A percentile compares a stretch with the other conserved stretches of the same genome.
These are phyloP conservation scores for Thripadectes ignobilis DNA, from an alignment of 2,797 vertebrate species.

Conservation along the genomic window DNA sequence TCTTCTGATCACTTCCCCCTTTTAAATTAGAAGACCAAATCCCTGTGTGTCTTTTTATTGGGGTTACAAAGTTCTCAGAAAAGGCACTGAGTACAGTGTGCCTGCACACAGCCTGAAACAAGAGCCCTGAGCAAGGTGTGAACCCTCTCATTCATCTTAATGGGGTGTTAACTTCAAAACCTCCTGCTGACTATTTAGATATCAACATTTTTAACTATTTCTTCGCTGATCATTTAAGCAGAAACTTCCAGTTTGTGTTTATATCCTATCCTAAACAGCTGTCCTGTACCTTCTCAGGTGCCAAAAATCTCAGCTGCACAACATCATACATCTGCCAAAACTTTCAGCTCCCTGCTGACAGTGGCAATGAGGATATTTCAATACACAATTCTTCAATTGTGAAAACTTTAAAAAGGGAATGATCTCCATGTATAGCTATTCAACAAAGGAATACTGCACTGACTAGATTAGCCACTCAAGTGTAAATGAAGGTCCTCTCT, in stretches of 20 bases:
- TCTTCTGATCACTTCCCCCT: neutral
- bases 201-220: slow-evolving; percentile 34
- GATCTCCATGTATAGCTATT: neutral
- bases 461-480: neutral
- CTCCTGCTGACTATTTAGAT: slow-evolving; percentile 8
- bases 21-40: neutral
- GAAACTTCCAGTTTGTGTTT: slow-evolving; percentile 1
- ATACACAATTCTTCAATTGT: neutral
- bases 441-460: neutral
- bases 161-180: slow-evolving; percentile 10
- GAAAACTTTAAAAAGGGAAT: neutral
- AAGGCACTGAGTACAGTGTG: neutral
- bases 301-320: slow-evolving; percentile 54
- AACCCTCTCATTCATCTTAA: slow-evolving; percentile 36
- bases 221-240: neutral
- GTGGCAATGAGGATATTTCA: neutral
- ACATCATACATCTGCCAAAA: neutral
- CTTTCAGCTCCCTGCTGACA: slow-evolving; percentile 30
- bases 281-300: slow-evolving; percentile 14
- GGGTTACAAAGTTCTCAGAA: neutral
- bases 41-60: neutral
- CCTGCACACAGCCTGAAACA: neutral
- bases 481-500: neutral
- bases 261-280: neutral
- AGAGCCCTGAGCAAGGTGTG: slow-evolving; percentile 38